Percentiles rank a stretch among this genome's conserved stretches.
Evolutionary conservation across 2,113 vertebrate genomes (phyloP).

Genomic region (Notarius quadriscutis): DNA sequence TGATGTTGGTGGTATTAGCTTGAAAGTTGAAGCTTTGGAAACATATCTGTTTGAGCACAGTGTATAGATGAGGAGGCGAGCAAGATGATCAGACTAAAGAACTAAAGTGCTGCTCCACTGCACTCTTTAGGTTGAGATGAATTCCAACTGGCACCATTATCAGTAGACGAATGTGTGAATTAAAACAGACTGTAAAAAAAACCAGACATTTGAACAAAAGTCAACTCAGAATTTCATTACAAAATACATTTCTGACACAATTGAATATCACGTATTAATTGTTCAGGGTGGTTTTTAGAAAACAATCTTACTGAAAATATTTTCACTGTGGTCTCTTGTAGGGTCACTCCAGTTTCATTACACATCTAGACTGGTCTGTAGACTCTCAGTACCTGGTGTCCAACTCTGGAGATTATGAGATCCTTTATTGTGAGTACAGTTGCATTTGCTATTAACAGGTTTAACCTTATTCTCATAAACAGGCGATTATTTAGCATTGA

Average conservation of each 20-base stretch:
- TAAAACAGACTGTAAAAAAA: background rate
- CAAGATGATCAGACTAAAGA: background rate
- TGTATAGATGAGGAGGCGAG: background rate
- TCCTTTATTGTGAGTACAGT: constrained; percentile 92
- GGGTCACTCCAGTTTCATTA: constrained; percentile 99
- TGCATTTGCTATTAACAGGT: background rate
- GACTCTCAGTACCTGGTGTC: constrained; percentile 96
- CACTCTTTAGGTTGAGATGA: background rate
- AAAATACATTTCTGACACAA: background rate
- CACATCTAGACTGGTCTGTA: constrained; percentile 95
- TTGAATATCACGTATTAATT: background rate
- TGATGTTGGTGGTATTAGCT: background rate
- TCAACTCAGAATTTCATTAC: background rate
- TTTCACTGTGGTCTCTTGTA: constrained; percentile 54
- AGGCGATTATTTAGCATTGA: background rate
- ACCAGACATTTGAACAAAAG: background rate
- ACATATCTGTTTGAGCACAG: background rate
- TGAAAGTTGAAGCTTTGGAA: background rate
- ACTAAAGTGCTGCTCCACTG: background rate
- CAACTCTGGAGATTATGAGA: constrained; percentile 98
- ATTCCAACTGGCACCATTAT: background rate
- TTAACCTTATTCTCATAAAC: background rate
- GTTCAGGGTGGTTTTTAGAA: background rate
- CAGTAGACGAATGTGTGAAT: background rate
- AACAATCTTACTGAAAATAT: background rate